Evolutionary conservation across 2,113 vertebrate genomes (phyloP).

Genomic region (Neolamprologus longior): DNA sequence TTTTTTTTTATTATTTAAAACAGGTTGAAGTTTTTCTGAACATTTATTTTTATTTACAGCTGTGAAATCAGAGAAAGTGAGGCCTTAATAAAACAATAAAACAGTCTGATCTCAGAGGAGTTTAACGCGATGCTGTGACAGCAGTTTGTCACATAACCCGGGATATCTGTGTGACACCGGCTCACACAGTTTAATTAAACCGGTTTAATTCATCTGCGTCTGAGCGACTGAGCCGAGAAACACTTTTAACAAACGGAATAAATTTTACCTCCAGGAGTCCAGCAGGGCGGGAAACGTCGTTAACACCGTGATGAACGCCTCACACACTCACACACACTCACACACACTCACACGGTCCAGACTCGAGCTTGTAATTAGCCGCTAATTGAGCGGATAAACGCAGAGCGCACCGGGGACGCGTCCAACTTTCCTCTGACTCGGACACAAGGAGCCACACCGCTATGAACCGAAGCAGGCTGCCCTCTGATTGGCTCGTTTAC

Average conservation of each 20-base stretch:
- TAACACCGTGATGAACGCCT: background rate
- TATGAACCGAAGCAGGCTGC: background rate
- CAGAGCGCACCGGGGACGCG: background rate
- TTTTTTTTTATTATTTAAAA: no score
- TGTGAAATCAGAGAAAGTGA: background rate
- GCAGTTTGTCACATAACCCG: background rate
- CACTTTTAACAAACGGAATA: accelerated
- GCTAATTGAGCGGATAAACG: background rate
- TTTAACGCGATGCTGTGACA: background rate
- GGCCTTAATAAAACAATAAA: background rate
- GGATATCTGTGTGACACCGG: accelerated
- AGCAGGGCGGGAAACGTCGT: background rate
- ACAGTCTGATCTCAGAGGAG: background rate
- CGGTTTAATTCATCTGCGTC: background rate
- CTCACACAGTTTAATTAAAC: background rate
- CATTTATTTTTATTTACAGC: background rate
- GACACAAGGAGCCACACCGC: background rate
- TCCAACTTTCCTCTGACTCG: background rate
- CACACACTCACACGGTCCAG: background rate
- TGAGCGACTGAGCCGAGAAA: background rate
- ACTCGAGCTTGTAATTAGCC: background rate
- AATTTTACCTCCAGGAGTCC: background rate
- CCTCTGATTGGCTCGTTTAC: constrained; percentile 26
- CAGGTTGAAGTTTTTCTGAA: accelerated
- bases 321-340: background rate